A percentile compares a stretch with the other conserved stretches of the same genome.
phyloP scores from a whole-genome alignment of 2,113 vertebrate species.

The Petrocephalus zakoni region DNA sequence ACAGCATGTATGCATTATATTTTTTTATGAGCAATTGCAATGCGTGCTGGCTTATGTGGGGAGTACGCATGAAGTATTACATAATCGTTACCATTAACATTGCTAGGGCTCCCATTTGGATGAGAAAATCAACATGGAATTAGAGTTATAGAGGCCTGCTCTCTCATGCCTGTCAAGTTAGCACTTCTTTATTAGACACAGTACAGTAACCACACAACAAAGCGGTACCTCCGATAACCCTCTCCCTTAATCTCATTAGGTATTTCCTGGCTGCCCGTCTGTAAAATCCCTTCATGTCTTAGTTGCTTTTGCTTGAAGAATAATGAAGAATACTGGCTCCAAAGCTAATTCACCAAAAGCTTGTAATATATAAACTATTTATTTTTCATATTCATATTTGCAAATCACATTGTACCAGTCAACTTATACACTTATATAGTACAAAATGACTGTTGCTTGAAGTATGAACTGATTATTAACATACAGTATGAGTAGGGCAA shows the following conservation, averaged over 20 bases:
- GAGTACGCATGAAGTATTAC: background rate
- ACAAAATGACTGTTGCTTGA: background rate
- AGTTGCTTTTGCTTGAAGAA: background rate
- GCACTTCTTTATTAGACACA: slow-evolving; percentile 8
- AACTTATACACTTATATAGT: background rate
- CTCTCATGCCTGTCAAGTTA: slow-evolving; percentile 13
- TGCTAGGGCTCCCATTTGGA: background rate
- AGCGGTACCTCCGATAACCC: background rate
- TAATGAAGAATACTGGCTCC: background rate
- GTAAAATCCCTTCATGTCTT: slow-evolving; percentile 5
- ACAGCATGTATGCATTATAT: background rate
- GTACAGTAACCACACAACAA: background rate
- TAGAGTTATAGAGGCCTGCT: background rate
- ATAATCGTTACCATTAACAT: background rate
- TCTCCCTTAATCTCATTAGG: background rate
- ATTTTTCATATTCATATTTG: background rate
- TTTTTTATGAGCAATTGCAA: background rate
- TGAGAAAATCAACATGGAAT: background rate
- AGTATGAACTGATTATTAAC: background rate
- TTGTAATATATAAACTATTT: background rate
- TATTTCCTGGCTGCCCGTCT: background rate
- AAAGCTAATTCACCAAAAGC: background rate
- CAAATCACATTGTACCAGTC: background rate
- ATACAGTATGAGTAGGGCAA: background rate
- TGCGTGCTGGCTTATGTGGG: background rate